Base-by-base conservation (phyloP, 2,888 invertebrate genomes). In the Dicycla oo region DNA sequence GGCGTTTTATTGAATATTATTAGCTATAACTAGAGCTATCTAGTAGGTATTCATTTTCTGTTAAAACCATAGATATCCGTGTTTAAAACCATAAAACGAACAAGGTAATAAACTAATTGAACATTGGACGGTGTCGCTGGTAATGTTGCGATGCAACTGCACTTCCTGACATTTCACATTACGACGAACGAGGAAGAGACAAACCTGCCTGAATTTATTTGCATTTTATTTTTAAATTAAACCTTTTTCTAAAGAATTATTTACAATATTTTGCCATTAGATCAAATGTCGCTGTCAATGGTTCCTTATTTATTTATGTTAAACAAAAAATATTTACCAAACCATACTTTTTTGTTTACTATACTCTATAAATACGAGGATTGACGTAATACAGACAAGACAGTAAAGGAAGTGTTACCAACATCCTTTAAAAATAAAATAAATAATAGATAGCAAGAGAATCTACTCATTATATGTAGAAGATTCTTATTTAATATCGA, bases 91-190 rank as follows among this genome's bases (percentile, higher is more conserved):
- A 30, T 73, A 71, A 56, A 67, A 67, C 18, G 43, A 13, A 47
- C 26, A 64, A 49, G 54, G 34, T 57, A 58, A 65, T 78, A 57
- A 68, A 61, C 61, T 38, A 3, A 70, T 51, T 43, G 30, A 43
- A 20, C 30, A 53, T 53, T 34, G 34, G 34, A 49, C 20, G 30
- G 13, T 58, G 53, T n/a, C 18, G 11, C 30, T 53, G n/a, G 43
- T 8, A 40, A 68, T 64, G 68, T 80, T 66, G 43, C 86, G 89
- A 81, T 72, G 81, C 86, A 80, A 80, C 57, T 51, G 75, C 78
- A 82, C 78, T 88, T 87, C 86, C 87, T 85, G 88, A 71, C 85
- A 85, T 84, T 88, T 85, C 61, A 69, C 68, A 73, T 80, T 82
- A 81, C 75, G 75, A 69, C 86, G 70, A 76, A 75, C 66, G 58